Conservation (phyloP, 2,888 invertebrate genomes). For the Bellardia bayeri region DNA sequence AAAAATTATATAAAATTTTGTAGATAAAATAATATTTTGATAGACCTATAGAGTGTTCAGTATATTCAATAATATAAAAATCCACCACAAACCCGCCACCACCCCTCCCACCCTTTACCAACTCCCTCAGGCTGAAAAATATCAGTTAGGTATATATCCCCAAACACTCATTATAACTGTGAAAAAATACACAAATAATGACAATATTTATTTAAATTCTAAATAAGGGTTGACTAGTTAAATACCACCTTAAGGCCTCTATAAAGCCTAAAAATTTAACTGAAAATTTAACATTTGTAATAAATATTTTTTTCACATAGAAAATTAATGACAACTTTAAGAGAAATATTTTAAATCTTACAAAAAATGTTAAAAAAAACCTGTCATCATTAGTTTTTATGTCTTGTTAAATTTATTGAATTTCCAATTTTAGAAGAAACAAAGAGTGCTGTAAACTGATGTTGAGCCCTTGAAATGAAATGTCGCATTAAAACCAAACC, state of each 20-base stretch:
- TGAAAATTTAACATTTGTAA: background rate
- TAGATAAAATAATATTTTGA: too few relatives aligned
- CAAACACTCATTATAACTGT: background rate
- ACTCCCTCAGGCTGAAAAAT: too few relatives aligned
- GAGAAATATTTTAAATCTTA: too few relatives aligned
- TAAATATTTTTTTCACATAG: too few relatives aligned
- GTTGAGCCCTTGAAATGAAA: slow-evolving; percentile 5
- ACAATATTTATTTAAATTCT: slow-evolving; percentile 45
- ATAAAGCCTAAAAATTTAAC: background rate
- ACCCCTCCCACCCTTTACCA: too few relatives aligned
- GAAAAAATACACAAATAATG: slow-evolving; percentile 8
- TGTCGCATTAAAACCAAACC: background rate
- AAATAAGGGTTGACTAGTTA: slow-evolving; percentile 32
- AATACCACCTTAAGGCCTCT: slow-evolving; percentile 4
- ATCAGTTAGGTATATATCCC: background rate
- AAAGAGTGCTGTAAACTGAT: slow-evolving; percentile 13
- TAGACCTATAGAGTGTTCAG: too few relatives aligned
- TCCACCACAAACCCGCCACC: too few relatives aligned
- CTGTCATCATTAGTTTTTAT: background rate
- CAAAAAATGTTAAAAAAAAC: background rate
- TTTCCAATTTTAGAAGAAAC: slow-evolving; percentile 26
- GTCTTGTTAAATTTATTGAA: slow-evolving; percentile 26
- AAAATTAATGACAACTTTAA: too few relatives aligned
- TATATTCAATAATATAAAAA: too few relatives aligned
- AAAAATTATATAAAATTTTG: too few relatives aligned